Evolutionary conservation across 2,888 invertebrate species (phyloP).

Genomic region (Timema cristinae): DNA sequence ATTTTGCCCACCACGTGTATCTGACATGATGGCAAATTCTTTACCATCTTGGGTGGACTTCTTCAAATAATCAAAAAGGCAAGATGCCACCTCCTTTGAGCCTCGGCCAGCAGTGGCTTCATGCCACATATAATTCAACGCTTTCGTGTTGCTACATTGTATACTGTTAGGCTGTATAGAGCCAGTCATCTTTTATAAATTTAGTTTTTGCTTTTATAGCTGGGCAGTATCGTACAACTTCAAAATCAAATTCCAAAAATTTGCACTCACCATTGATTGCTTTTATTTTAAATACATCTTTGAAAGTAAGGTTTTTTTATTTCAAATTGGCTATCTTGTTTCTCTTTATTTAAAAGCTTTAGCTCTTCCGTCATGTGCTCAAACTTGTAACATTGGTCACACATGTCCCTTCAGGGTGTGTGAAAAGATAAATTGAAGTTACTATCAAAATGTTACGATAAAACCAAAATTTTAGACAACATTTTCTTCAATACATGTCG

Average conservation of each 20-base stretch:
- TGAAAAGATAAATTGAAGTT: conserved; percentile 1
- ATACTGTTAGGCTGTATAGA: background rate
- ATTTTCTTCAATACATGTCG: background rate
- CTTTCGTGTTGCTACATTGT: conserved; percentile 3
- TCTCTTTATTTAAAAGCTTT: too few relatives aligned
- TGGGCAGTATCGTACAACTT: conserved; percentile 5
- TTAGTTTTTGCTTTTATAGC: background rate
- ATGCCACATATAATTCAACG: conserved; percentile 13
- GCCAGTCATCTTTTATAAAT: background rate
- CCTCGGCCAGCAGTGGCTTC: background rate
- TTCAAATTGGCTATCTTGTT: too few relatives aligned
- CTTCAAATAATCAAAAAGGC: conserved; percentile 9
- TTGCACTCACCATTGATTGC: background rate
- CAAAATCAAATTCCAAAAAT: conserved; percentile 13
- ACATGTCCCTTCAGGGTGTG: too few relatives aligned
- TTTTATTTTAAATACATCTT: background rate
- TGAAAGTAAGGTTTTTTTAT: too few relatives aligned
- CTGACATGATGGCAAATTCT: background rate
- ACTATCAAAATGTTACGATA: background rate
- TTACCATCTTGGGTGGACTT: background rate
- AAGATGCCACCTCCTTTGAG: conserved; percentile 5
- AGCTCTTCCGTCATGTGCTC: too few relatives aligned
- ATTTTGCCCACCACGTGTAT: conserved; percentile 6
- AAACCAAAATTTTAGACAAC: background rate
- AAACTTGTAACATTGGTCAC: too few relatives aligned